Percentiles rank a stretch among this genome's conserved stretches.
Evolutionary conservation across 2,888 invertebrate species (phyloP).

Genomic region (Nomada hirtipes): DNA sequence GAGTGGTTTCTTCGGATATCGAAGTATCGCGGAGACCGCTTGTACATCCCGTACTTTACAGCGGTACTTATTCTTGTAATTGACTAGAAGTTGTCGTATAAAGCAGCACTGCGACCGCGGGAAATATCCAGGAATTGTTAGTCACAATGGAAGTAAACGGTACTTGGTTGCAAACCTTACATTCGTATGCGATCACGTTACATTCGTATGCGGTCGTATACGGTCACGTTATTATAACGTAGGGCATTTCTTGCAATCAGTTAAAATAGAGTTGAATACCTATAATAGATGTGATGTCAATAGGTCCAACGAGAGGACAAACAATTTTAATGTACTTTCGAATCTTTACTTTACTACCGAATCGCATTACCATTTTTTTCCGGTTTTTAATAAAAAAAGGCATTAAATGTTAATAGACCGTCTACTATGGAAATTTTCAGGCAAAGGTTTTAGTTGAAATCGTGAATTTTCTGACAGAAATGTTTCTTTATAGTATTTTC

Average conservation of each 20-base stretch:
- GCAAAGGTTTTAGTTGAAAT: too few relatives aligned
- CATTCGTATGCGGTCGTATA: constrained; percentile 9
- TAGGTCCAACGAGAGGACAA: too few relatives aligned
- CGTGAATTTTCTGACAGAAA: too few relatives aligned
- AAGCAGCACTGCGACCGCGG: neutral
- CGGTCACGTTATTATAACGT: neutral
- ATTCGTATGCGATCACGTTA: constrained; percentile 8
- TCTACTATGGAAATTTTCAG: too few relatives aligned
- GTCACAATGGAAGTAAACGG: constrained; percentile 1
- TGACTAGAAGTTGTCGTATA: constrained; percentile 6
- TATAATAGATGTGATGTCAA: too few relatives aligned
- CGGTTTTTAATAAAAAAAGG: too few relatives aligned
- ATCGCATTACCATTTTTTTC: too few relatives aligned
- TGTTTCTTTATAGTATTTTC: too few relatives aligned
- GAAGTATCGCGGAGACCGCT: constrained; percentile 3
- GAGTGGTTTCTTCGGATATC: constrained; percentile 47
- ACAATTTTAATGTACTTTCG: too few relatives aligned
- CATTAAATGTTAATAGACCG: too few relatives aligned
- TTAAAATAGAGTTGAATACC: neutral
- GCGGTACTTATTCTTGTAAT: constrained; percentile 12
- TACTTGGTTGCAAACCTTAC: neutral
- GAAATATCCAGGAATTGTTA: constrained; percentile 2
- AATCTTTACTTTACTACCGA: too few relatives aligned
- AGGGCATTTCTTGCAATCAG: too few relatives aligned
- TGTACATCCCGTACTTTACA: constrained; percentile 9